Base-by-base conservation (phyloP, 2,888 invertebrate species). In the Sepiola atlantica region DNA sequence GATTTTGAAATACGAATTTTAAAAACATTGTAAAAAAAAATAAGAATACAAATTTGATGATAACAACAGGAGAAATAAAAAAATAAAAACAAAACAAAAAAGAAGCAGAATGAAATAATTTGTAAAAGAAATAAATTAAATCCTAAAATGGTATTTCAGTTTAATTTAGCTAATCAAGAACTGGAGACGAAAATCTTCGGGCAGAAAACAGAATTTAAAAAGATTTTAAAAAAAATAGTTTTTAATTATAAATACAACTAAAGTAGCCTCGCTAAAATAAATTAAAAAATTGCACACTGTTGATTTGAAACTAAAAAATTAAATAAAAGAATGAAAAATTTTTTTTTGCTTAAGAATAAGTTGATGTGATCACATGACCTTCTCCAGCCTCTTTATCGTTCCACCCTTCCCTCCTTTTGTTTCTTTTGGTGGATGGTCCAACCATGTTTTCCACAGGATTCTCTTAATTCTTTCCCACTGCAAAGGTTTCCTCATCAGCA, bases 141-240 rank as follows among this genome's bases (percentile, higher is more conserved):
- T 77, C 77, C 77, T 16, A 32, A 77, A 77, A 77, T 77, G 77
- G 32, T 77, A 32, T 77, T 77, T n/a, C 18, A n/a, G n/a, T 77
- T 77, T 77, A 77, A 77, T 77, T 77, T 77, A n/a, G 32, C 77
- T 77, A 77, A 77, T 77, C 77, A 77, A 77, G n/a, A n/a, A n/a
- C 18, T 77, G 77, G 77, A 77, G 77, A 77, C 77, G n/a, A n/a
- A n/a, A 18, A 77, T 77, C 77, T 77, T 3, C 32, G 16, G 32
- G 77, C 77, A 16, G 77, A 18, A 77, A 77, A n/a, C 16, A 77
- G 32, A 77, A n/a, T 45, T 45, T 45, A 77, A n/a, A 28, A 77
- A 6, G 16, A 77, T n/a, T n/a, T 16, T 14, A 77, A 77, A 16
- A 12, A 77, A 77, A n/a, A n/a, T 20, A 10, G 4, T 45, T 2